phyloP scores from a whole-genome alignment of 1,140 invertebrate species.

The Heliconius melpomene region DNA sequence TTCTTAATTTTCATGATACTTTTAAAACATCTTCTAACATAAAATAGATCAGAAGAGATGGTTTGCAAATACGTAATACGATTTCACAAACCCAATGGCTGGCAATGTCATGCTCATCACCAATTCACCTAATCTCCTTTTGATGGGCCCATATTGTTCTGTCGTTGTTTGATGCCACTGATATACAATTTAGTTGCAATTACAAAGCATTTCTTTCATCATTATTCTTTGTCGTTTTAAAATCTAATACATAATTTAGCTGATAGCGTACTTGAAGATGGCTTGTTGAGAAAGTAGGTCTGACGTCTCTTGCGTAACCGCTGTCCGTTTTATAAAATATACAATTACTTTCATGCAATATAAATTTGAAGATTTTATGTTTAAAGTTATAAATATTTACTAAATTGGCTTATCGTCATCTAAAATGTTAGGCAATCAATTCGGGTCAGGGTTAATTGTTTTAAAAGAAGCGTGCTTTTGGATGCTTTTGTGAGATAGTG shows the following conservation, averaged over 20 bases:
- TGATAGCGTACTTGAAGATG: conserved; percentile 28
- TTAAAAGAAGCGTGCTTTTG: conserved; percentile 38
- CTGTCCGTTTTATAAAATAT: conserved; percentile 33
- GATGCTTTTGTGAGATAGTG: conserved; percentile 24
- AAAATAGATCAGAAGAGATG: conserved; percentile 43
- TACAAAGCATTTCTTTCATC: conserved; percentile 63
- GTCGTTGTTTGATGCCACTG: conserved; percentile 44
- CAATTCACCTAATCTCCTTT: conserved; percentile 67
- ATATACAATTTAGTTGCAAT: conserved; percentile 57
- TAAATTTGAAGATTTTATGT: conserved; percentile 22
- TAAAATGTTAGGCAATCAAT: conserved; percentile 38
- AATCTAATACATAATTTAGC: conserved; percentile 32
- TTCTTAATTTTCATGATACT: neutral
- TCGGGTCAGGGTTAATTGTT: conserved; percentile 38
- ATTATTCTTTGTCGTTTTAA: conserved; percentile 44
- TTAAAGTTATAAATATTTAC: conserved; percentile 36
- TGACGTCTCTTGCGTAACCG: conserved; percentile 18
- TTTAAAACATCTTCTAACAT: neutral
- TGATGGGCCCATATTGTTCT: conserved; percentile 59
- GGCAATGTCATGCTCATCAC: conserved; percentile 54
- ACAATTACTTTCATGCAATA: conserved; percentile 20
- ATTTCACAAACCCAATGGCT: conserved; percentile 60
- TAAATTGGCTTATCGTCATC: conserved; percentile 42
- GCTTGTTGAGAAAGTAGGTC: conserved; percentile 39
- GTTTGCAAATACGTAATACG: conserved; percentile 41